Percentiles rank a stretch among this genome's conserved stretches.
phyloP scores from a whole-genome alignment of 2,113 vertebrate genomes.

The Azemiops feae region DNA sequence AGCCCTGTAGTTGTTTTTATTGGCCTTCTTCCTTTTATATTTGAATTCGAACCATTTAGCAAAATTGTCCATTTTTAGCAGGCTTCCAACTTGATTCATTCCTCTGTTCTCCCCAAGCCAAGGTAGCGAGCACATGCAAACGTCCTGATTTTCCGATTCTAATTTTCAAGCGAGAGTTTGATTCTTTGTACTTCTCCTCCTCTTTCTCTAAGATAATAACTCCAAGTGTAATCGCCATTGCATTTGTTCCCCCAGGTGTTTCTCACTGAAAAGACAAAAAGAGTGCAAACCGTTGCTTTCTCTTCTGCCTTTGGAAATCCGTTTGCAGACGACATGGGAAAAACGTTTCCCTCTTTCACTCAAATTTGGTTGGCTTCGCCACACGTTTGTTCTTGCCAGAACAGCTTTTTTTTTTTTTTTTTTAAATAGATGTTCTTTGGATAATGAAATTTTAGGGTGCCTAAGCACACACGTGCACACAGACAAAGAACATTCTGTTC shows the following conservation, averaged over 20 bases:
- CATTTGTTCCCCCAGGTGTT: slow-evolving; percentile 56
- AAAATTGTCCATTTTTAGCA: neutral
- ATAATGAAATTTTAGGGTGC: slow-evolving; percentile 21
- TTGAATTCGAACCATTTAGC: neutral
- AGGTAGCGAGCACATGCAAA: neutral
- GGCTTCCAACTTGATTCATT: neutral
- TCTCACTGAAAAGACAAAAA: slow-evolving; percentile 16
- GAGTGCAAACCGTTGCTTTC: neutral
- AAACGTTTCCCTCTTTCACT: slow-evolving; percentile 26
- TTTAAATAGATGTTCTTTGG: slow-evolving; percentile 35
- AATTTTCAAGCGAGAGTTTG: neutral
- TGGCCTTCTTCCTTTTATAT: neutral
- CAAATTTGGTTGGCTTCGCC: neutral
- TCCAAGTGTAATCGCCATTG: slow-evolving; percentile 4
- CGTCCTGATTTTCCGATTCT: neutral
- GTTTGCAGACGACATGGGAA: slow-evolving; percentile 36
- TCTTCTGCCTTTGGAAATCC: neutral
- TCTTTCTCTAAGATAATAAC: slow-evolving; percentile 3
- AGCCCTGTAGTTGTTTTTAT: neutral
- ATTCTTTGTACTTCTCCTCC: neutral
- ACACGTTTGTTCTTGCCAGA: slow-evolving; percentile 23
- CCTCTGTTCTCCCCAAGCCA: neutral
- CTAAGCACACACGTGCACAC: neutral
- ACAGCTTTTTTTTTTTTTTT: slow-evolving; percentile 19
- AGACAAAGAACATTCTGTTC: slow-evolving; percentile 7